A percentile compares a stretch with the other conserved stretches of the same genome.
These are phyloP conservation scores for Galeopterus variegatus DNA, from an alignment of 2,113 vertebrate species.

Conservation along the genomic window DNA sequence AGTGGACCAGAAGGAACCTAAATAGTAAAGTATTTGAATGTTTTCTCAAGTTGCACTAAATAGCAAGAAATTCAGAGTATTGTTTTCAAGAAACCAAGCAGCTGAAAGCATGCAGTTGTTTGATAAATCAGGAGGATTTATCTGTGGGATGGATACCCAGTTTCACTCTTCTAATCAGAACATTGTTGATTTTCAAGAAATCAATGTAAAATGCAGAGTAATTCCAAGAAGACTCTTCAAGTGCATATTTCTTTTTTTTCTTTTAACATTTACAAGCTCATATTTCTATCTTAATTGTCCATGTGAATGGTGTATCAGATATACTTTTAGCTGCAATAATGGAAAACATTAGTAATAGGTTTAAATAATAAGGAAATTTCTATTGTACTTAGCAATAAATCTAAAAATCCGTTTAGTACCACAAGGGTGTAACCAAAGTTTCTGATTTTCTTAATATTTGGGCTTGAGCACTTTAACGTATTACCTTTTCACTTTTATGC, in stretches of 20 bases:
- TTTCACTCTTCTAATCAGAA: background rate
- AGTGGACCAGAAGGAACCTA: background rate
- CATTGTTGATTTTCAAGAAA: slow-evolving; percentile 28
- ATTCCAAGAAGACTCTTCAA: background rate
- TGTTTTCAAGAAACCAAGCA: slow-evolving; percentile 18
- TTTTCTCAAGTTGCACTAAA: background rate
- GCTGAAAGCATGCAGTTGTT: background rate
- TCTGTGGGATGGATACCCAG: background rate
- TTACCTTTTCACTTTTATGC: background rate
- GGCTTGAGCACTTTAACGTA: background rate
- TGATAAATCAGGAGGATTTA: background rate
- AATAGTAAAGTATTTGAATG: background rate
- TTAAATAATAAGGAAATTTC: background rate
- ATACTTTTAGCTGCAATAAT: background rate
- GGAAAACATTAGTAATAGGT: background rate
- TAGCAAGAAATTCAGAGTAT: background rate
- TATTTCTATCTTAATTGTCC: background rate
- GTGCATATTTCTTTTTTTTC: background rate
- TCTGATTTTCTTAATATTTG: background rate
- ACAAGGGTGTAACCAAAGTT: background rate
- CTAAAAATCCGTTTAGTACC: background rate
- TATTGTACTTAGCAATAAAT: slow-evolving; percentile 13
- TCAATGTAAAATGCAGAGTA: background rate
- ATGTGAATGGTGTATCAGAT: background rate
- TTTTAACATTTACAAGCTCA: background rate